A percentile compares a stretch with the other conserved stretches of the same genome.
Conservation (phyloP, 2,113 vertebrate genomes). For the Mungos mungo region DNA sequence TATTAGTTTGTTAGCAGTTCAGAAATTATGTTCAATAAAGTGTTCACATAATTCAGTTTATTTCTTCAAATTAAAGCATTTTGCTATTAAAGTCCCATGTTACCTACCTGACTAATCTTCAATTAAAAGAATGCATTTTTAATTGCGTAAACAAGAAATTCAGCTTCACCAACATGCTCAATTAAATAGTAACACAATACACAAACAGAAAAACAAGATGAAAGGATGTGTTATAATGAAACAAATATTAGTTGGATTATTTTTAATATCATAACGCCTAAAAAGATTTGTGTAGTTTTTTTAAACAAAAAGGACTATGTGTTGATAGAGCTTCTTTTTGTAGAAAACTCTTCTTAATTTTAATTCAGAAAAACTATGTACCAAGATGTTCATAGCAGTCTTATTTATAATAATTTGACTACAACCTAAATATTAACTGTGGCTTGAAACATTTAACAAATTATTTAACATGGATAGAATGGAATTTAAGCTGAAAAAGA, state of each 20-base stretch:
- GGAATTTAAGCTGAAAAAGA: neutral
- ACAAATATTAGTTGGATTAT: neutral
- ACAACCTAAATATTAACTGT: neutral
- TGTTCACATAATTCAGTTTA: neutral
- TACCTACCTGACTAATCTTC: conserved; percentile 48
- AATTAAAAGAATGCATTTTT: conserved; percentile 38
- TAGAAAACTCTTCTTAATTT: conserved; percentile 11
- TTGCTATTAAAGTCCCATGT: conserved; percentile 26
- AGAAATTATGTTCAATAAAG: conserved; percentile 23
- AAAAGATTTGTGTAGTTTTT: neutral
- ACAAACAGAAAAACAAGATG: neutral
- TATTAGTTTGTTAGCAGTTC: neutral
- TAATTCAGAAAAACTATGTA: neutral
- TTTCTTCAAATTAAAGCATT: conserved; percentile 38
- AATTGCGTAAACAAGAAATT: conserved; percentile 23
- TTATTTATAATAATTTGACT: neutral
- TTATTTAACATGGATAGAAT: neutral
- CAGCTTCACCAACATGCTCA: conserved; percentile 4
- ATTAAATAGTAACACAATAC: neutral
- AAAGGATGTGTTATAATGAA: conserved; percentile 2
- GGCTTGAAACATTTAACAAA: neutral
- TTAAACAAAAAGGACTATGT: neutral
- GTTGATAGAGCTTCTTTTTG: neutral
- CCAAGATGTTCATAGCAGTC: neutral
- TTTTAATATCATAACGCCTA: neutral